Base-by-base conservation (phyloP, 2,113 vertebrate genomes). In the Addax nasomaculatus region DNA sequence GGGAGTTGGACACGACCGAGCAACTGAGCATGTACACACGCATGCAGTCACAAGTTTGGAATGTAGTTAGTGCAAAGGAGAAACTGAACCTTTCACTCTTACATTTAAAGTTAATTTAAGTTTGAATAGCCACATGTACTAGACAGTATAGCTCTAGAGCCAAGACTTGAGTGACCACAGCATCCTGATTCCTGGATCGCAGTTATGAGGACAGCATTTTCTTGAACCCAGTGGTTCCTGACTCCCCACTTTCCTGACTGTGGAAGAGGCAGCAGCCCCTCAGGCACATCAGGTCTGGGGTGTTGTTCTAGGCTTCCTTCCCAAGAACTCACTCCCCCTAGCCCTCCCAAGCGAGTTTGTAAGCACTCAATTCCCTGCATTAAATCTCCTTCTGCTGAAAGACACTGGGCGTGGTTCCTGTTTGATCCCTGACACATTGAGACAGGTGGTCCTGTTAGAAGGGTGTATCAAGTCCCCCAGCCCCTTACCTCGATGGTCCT, bases 401-500 rank as follows among this genome's bases (percentile, higher is more conserved):
- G 30, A 96, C 17, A 43, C 55, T 11, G 3, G 6, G 23, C 1
- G 1, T 43, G 39, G 80, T 14, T 49, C 43, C 85, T 8, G 0
- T 7, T 27, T 7, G n/a, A 58, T 11, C 13, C 85, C 89, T 6
- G 30, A 78, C 11, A 23, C 6, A 2, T 0, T 14, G 23, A 29
- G 30, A 27, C 25, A 29, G 36, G 81, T 5, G 0, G 3, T 79
- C 53, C 29, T 49, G 39, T 36, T 16, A 30, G 30, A 9, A 81
- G 0, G 3, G 7, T 1, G 7, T 2, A 8, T 8, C 15, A 19
- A 4, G 43, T 2, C 3, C 76, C 49, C 17, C 1, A 1, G 8
- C 7, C 57, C 57, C 95, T 96, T 80, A 99, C 99, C 98, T 99
- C 99, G 0, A 99, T 99, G 49, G 95, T 98, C 97, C 99, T 99